phyloP scores from a whole-genome alignment of 1,140 invertebrate species.

The Euura saliciscinereae region DNA sequence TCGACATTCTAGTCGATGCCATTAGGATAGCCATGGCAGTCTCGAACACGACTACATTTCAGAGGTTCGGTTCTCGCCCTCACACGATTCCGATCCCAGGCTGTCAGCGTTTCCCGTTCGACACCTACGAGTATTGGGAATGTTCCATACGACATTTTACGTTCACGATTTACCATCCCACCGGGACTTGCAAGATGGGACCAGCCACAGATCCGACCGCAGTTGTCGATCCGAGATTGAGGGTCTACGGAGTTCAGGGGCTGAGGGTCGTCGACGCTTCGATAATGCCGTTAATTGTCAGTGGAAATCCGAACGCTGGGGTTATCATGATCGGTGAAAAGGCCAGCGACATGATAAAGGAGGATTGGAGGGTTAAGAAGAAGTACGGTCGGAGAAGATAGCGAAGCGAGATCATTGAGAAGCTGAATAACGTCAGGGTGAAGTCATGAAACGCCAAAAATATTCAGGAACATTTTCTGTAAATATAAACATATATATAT shows the following conservation, averaged over 20 bases:
- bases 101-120: constrained; percentile 74
- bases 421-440: too few species aligned
- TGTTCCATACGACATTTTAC: constrained; percentile 82
- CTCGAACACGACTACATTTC: constrained; percentile 79
- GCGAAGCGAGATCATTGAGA: not conserved
- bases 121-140: constrained; percentile 85
- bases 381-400: constrained; percentile 32
- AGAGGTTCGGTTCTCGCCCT: constrained; percentile 78
- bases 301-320: constrained; percentile 81
- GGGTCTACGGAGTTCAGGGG: constrained; percentile 75
- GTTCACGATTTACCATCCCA: constrained; percentile 86
- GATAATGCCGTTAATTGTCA: constrained; percentile 82
- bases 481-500: not conserved
- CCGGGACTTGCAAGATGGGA: constrained; percentile 88
- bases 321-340: constrained; percentile 83
- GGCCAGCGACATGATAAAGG: constrained; percentile 79
- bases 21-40: constrained; percentile 82
- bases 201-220: constrained; percentile 73
- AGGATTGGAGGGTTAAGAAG: constrained; percentile 69
- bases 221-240: constrained; percentile 80
- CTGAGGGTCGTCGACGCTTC: constrained; percentile 78
- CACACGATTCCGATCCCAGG: constrained; percentile 81
- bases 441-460: too few species aligned
- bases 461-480: too few species aligned
- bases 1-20: constrained; percentile 77